Evolutionary conservation across 2,888 invertebrate genomes (phyloP), one percentile per base, ranked within the genome.

Genomic region (Synergus japonicus): DNA sequence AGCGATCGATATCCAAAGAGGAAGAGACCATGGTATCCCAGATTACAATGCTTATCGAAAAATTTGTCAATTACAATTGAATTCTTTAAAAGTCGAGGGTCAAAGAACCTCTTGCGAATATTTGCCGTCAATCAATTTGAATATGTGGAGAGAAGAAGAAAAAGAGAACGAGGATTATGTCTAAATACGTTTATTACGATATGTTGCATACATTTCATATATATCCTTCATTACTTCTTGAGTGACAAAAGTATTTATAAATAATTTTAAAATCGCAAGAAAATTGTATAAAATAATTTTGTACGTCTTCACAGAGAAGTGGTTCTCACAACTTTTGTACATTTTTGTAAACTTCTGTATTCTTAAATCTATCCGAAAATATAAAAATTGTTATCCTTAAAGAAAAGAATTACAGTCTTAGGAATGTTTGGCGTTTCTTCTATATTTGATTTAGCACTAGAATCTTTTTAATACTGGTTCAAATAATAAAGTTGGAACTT

Each of bases 1-100:
- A 67, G 93, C 95, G 3, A 94, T 95, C 89, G 95, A 95, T 84
- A 94, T 95, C 80, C 95, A 95, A 88, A 91, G 95, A 67, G 95
- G 95, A 43, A 91, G 95, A 81, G 95, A 95, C 85, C 95, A 95
- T 87, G 95, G 95, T 4, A 89, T 95, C 49, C 94, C 94, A 0
- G 93, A 94, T 2, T 95, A 95, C 89, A 95, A 95, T 87, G 93
- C 94, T 76, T 96, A 94, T 90, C 93, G 96, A 90, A 90, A 93
- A 81, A 85, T 90, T 77, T 93, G 93, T 80, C 88, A 90, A 18
- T 88, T 93, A 81, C 93, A 93, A 83, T 93, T 93, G 0, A 93
- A 93, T 85, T 96, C 95, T 0, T 88, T 94, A 92, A 87, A 92
- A 90, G 37, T 92, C 88, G 82, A 76, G 41, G 82, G 83, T 37